Conservation (phyloP, 2,888 invertebrate species). For the Eutolmus rufibarbis region DNA sequence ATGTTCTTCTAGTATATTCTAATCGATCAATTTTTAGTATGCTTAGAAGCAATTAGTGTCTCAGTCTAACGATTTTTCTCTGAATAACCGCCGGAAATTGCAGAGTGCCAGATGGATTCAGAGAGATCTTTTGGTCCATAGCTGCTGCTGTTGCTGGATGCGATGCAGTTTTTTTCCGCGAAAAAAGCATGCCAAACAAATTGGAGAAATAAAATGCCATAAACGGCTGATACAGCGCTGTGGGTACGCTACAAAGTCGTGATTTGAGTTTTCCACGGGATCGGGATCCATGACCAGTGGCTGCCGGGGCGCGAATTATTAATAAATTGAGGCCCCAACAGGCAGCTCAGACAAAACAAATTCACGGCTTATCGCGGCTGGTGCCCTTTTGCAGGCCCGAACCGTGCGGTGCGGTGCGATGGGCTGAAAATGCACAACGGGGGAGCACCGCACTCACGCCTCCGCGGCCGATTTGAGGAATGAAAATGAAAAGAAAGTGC, state of each 20-base stretch:
- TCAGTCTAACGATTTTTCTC: neutral
- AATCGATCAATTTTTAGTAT: neutral
- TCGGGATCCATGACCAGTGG: conserved; percentile 30
- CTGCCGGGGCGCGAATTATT: conserved; percentile 23
- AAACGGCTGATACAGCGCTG: neutral
- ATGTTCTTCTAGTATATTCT: neutral
- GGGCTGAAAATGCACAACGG: neutral
- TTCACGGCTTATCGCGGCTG: conserved; percentile 32
- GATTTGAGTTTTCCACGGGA: conserved; percentile 22
- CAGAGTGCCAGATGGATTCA: neutral
- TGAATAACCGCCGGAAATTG: neutral
- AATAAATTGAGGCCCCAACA: conserved; percentile 29
- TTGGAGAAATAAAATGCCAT: neutral
- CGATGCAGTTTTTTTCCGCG: neutral
- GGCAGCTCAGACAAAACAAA: conserved; percentile 46
- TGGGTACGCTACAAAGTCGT: conserved; percentile 28
- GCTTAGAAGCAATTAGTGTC: neutral
- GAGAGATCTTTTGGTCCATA: neutral
- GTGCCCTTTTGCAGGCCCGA: neutral
- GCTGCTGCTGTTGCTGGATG: neutral
- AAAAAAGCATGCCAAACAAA: conserved; percentile 2
- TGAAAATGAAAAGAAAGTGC: neutral
- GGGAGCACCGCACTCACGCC: neutral
- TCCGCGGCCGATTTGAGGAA: neutral
- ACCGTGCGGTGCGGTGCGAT: neutral